Base-by-base conservation (phyloP, 1,140 invertebrate genomes). In the Pachypeltis micranthus region DNA sequence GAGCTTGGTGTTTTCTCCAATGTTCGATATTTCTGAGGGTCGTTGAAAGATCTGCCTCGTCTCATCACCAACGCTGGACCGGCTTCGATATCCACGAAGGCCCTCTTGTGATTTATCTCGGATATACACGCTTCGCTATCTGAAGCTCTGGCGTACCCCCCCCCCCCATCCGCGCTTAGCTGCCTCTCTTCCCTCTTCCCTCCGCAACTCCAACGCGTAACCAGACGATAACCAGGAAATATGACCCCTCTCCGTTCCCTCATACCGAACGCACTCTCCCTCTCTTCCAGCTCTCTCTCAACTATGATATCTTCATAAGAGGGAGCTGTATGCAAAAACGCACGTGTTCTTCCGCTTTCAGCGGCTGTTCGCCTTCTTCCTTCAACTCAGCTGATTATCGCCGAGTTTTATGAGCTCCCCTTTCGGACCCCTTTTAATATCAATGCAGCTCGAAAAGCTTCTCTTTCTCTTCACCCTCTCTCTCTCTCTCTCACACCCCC, bases 101-200 rank as follows among this genome's bases (percentile, higher is more conserved):
- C 47, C 47, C 47, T 51, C 47, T 51, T 51, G 23, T 51, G 47
- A 51, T 51, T 51, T 51, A 51, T 51, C 47, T 51, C 47, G 21
- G 21, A 10, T 10, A 16, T 10, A 16, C 12, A 10, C 12, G 4
- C 12, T 21, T 51, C 47, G 47, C 47, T 51, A 51, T 51, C 47
- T 51, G 23, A 10, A 51, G 19, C 47, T 21, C 47, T 51, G 12
- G 10, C 21, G 21, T 51, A 51, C 23, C 47, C 47, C 47, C 47
- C 47, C 47, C 47, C 23, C 47, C 7, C 47, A 21, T 10, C n/a
- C 7, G 34, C n/a, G 34, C n/a, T 39, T n/a, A 39, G 7, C 34
- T n/a, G n/a, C 34, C 7, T n/a, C 7, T n/a, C 34, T 39, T 7
- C 7, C 7, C 31, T 39, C 31, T 39, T 39, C 31, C 16, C 7